Evolutionary conservation across 2,113 vertebrate genomes (phyloP), one percentile per base, ranked within the genome.

Genomic region (Tringa solitaria): DNA sequence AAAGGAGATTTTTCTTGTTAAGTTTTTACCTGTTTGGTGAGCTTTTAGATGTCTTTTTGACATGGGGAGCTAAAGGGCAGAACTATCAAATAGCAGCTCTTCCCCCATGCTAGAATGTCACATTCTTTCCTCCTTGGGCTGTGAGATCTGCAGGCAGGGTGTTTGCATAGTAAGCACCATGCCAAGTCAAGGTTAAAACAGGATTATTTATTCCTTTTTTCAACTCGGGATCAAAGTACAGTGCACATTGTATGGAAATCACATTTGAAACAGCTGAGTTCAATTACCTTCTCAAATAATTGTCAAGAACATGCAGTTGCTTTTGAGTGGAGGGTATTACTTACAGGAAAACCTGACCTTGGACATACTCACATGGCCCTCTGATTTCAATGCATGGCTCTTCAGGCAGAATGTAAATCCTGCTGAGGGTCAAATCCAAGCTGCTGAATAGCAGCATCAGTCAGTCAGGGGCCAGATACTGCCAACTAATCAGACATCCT

Each of bases 201-300:
- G 72, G 35, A 83, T 94, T 72, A 63, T 79, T 84, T 67, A 57
- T 76, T 90, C 93, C 84, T 84, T 69, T 97, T 81, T 28, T 94
- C 79, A 91, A 46, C 30, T 93, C 28, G 7, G 60, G 86, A 90
- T 93, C 90, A 95, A 95, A 95, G 92, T 50, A 91, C 74, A 73
- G 54, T 69, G 73, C 61, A 45, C 57, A 78, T 46, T 90, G 83
- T 93, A 95, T 87, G 96, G 69, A 96, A 91, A 96, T 84, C 57
- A 53, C 90, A 91, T 87, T 93, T 81, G 90, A 95, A 96, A 90
- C 84, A 95, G 61, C 89, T 72, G 94, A 92, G 83, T 95, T 92
- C 80, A 87, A 88, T 96, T 96, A 93, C 67, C 75, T 87, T 48
- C 85, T 88, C 75, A 90, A 96, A 80, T 74, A 86, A 96, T 94